Evolutionary conservation across 1,140 invertebrate genomes (phyloP).

Genomic region (Drosophila subobscura): DNA sequence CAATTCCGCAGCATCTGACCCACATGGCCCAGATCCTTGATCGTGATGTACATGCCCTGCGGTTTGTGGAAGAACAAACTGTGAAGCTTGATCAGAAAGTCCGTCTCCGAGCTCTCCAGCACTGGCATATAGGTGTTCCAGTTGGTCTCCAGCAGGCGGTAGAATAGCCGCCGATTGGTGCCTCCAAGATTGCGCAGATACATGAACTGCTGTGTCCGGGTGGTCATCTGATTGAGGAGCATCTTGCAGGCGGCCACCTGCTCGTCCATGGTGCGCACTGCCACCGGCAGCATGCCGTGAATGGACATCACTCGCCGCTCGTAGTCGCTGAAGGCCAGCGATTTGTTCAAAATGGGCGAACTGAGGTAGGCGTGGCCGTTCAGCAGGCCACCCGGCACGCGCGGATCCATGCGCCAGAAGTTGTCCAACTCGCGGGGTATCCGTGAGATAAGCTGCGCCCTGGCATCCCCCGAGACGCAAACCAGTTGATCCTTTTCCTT

Average conservation of each 20-base stretch:
- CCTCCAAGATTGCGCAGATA: slow-evolving; percentile 91
- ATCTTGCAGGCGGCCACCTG: slow-evolving; percentile 90
- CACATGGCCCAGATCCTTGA: slow-evolving; percentile 96
- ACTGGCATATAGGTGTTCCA: slow-evolving; percentile 93
- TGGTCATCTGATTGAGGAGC: slow-evolving; percentile 88
- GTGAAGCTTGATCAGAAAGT: slow-evolving; percentile 88
- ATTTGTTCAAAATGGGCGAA: slow-evolving; percentile 84
- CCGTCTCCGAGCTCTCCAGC: slow-evolving; percentile 93
- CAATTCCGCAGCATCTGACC: slow-evolving; percentile 91
- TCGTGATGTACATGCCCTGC: slow-evolving; percentile 97
- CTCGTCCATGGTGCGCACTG: slow-evolving; percentile 92
- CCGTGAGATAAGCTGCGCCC: background rate
- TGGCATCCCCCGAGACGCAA: slow-evolving; percentile 9
- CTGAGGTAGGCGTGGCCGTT: background rate
- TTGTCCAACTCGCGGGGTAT: slow-evolving; percentile 15
- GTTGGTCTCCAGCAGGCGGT: slow-evolving; percentile 94
- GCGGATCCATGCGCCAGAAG: slow-evolving; percentile 42
- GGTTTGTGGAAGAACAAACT: background rate
- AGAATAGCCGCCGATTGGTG: slow-evolving; percentile 96
- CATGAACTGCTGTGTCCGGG: slow-evolving; percentile 92
- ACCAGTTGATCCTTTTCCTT: background rate
- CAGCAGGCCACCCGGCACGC: background rate
- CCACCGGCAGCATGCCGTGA: slow-evolving; percentile 91
- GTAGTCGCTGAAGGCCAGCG: slow-evolving; percentile 92
- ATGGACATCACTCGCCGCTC: slow-evolving; percentile 93